Evolutionary conservation across 2,888 invertebrate genomes (phyloP), one percentile per base, ranked within the genome.

Genomic region (Azorinus chamasolen): DNA sequence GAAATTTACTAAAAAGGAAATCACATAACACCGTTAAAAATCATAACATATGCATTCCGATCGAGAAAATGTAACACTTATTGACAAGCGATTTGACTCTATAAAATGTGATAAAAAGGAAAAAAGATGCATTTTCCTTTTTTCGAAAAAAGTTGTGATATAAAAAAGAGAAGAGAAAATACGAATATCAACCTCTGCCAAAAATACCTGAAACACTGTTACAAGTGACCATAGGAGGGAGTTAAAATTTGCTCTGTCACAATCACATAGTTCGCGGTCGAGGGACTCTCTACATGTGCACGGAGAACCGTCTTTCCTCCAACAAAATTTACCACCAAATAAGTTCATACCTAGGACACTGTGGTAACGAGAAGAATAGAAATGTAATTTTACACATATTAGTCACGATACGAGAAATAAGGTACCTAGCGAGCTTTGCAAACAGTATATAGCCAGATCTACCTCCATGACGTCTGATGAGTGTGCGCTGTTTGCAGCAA

Each of bases 291-390:
- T 95, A 95, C 98, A 98, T 94, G 96, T 96, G 95, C 99, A 99
- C 77, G 90, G 88, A 37, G 89, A 89, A 57, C 93, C 91, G 79
- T 96, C 96, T 22, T 76, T 82, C 64, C 72, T 96, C 95, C 96
- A 96, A 96, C 99, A 99, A 97, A 99, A 99, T 96, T 98, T 98
- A 96, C 99, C 99, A 95, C 99, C 99, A 96, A 99, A 99, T 95
- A 99, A 96, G 96, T 98, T 98, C 99, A 99, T 99, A 95, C 99
- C 99, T 95, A 99, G 98, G 95, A 99, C 99, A 97, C 99, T 99
- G 97, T 94, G 96, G 95, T 62, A 72, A 71, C 46, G 54, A 54
- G 54, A 43, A 64, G 46, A 94, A 75, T 64, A 68, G 46, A 59
- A 45, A 45, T 41, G 16, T 14, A 41, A 45, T 45, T 58, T n/a